A percentile compares a stretch with the other conserved stretches of the same genome.
These are phyloP conservation scores for Melopsittacus undulatus DNA, from an alignment of 2,797 vertebrate genomes.

Conservation along the genomic window DNA sequence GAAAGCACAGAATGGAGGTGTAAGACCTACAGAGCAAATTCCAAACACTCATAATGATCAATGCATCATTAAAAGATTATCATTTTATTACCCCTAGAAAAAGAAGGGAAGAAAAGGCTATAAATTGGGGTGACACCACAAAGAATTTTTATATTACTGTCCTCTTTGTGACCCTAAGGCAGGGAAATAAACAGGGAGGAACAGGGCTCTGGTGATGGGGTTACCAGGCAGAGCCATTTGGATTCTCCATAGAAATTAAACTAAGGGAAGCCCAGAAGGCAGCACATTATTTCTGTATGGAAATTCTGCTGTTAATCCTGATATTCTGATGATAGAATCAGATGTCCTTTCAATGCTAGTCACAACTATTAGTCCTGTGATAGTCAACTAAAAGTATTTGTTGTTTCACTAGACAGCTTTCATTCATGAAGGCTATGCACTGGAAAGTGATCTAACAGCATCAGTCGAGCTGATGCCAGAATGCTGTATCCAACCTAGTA, in stretches of 20 bases:
- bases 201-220: background rate
- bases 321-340: background rate
- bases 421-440: background rate
- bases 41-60: slow-evolving; percentile 23
- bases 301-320: slow-evolving; percentile 15
- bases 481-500: background rate
- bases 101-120: background rate
- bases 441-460: background rate
- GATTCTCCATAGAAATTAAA: slow-evolving; percentile 17
- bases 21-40: background rate
- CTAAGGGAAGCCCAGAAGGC: background rate
- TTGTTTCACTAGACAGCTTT: background rate
- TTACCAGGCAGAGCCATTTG: slow-evolving; percentile 44
- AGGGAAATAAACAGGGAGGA: slow-evolving; percentile 51
- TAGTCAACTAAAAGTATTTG: background rate
- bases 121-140: slow-evolving; percentile 39
- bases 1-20: background rate
- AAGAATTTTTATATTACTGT: slow-evolving; percentile 16
- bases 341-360: background rate
- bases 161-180: slow-evolving; percentile 38
- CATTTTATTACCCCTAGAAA: slow-evolving; percentile 52
- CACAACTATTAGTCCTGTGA: background rate
- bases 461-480: background rate
- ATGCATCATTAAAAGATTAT: slow-evolving; percentile 38
- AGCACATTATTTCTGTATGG: background rate